These are phyloP conservation scores for Cheilosia variabilis DNA, from an alignment of 2,888 invertebrate species.

Conservation along the genomic window DNA sequence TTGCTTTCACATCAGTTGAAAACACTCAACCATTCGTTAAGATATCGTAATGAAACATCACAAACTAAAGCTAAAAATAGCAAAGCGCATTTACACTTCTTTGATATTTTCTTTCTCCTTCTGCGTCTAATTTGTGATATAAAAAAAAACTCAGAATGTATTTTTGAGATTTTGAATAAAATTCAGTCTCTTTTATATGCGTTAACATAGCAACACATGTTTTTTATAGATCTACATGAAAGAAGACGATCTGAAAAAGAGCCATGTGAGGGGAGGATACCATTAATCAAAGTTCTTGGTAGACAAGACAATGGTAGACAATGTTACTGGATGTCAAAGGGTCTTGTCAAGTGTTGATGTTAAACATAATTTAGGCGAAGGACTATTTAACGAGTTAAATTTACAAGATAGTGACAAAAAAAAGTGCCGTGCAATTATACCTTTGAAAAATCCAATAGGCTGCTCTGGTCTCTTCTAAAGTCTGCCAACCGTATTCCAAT, in stretches of 20 bases:
- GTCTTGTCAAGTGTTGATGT: not conserved
- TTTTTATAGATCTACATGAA: conserved; percentile 30
- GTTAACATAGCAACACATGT: conserved; percentile 52
- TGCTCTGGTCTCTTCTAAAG: not conserved
- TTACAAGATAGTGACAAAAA: not conserved
- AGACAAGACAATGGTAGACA: not conserved
- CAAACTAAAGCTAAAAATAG: conserved; percentile 66
- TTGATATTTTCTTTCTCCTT: conserved; percentile 29
- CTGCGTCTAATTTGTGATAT: conserved; percentile 42
- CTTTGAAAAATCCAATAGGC: conserved; percentile 23
- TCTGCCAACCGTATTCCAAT: conserved; percentile 38
- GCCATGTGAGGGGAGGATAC: not conserved
- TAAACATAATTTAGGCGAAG: not conserved
- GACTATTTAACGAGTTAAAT: not conserved
- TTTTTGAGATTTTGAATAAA: conserved; percentile 58
- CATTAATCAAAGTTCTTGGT: not conserved
- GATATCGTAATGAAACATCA: conserved; percentile 34
- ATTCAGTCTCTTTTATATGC: conserved; percentile 42
- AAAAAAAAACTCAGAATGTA: conserved; percentile 42
- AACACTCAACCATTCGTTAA: conserved; percentile 26
- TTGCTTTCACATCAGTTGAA: conserved; percentile 2
- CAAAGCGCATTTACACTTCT: conserved; percentile 68
- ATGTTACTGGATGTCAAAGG: not conserved
- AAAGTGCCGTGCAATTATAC: not conserved
- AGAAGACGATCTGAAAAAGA: conserved; percentile 1